Evolutionary conservation across 2,797 vertebrate genomes (phyloP).

Genomic region (Eulemur rubriventer): DNA sequence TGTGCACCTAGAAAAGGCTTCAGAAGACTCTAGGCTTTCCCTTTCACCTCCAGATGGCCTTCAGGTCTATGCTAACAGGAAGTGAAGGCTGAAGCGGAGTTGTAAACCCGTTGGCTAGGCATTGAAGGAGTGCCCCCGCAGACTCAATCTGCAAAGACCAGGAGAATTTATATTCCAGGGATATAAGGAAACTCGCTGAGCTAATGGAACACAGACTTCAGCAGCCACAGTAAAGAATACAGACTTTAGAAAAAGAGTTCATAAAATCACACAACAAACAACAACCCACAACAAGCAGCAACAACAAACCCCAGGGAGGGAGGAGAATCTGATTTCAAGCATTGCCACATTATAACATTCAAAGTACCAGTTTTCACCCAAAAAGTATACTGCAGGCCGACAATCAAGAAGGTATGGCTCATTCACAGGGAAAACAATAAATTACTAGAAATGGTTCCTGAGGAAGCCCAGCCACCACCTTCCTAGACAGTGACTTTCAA

Average conservation of each 20-base stretch:
- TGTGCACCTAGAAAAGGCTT: not conserved
- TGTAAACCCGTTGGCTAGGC: not conserved
- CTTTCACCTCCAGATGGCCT: not conserved
- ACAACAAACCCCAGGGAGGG: not conserved
- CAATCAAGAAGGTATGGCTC: not conserved
- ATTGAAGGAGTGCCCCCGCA: not conserved
- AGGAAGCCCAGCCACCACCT: not conserved
- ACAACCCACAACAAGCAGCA: not conserved
- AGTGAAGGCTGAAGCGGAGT: not conserved
- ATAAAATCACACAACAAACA: not conserved
- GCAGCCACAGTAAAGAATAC: not conserved
- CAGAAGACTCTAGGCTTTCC: not conserved
- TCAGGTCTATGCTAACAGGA: not conserved
- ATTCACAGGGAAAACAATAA: not conserved
- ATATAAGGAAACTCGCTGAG: no score
- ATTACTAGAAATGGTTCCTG: not conserved
- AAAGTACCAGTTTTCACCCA: not conserved
- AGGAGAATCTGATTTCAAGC: not conserved
- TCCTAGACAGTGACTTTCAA: not conserved
- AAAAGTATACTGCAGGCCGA: not conserved
- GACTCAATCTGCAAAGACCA: not conserved
- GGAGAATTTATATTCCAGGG: no score
- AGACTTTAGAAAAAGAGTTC: not conserved
- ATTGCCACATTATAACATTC: not conserved
- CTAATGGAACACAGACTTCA: not conserved